These are phyloP conservation scores for Scaeva pyrastri DNA, from an alignment of 2,888 invertebrate genomes.

Conservation along the genomic window DNA sequence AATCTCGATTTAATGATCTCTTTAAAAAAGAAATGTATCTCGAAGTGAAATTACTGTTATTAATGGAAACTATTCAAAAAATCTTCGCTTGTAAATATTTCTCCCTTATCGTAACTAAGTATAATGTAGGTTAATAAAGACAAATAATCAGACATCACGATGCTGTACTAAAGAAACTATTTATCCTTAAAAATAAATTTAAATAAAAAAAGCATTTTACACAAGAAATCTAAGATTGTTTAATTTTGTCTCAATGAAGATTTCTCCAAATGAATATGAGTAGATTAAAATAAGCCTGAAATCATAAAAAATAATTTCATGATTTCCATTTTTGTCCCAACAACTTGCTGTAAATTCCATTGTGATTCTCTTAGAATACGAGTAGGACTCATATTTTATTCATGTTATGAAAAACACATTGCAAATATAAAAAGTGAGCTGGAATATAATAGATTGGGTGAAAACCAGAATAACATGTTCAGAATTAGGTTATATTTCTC, in stretches of 20 bases:
- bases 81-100: constrained; percentile 19
- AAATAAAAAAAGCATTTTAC: constrained; percentile 66
- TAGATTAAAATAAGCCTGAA: too few relatives aligned
- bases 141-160: constrained; percentile 49
- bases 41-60: constrained; percentile 9
- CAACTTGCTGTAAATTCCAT: too few relatives aligned
- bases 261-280: too few relatives aligned
- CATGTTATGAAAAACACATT: too few relatives aligned
- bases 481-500: too few relatives aligned
- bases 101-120: constrained; percentile 8
- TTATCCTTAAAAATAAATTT: constrained; percentile 43
- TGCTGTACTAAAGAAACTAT: constrained; percentile 66
- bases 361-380: too few relatives aligned
- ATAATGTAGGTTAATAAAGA: constrained; percentile 1
- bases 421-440: too few relatives aligned
- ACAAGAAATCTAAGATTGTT: constrained; percentile 11
- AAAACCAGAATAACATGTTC: too few relatives aligned
- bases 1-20: neutral
- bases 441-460: too few relatives aligned
- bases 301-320: too few relatives aligned
- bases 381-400: too few relatives aligned
- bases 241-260: neutral
- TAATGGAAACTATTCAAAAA: neutral
- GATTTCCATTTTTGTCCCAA: too few relatives aligned
- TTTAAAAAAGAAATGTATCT: neutral